These are phyloP conservation scores for Pogonocherus hispidulus DNA, from an alignment of 2,888 invertebrate genomes.

Conservation along the genomic window DNA sequence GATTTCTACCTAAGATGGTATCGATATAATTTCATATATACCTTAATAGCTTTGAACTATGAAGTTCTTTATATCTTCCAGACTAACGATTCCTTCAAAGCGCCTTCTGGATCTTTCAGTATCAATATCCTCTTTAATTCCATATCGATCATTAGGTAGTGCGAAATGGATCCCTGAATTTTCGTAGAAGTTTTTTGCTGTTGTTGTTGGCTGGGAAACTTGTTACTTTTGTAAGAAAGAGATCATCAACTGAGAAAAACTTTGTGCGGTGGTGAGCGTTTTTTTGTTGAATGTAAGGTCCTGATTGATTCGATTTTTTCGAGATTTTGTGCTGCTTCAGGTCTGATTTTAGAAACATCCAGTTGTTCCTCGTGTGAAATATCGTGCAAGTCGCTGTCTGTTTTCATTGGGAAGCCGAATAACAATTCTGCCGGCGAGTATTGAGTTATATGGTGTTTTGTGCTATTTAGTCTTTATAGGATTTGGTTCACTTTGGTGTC, in stretches of 20 bases:
- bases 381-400: conserved; percentile 33
- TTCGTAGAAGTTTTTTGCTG: conserved; percentile 38
- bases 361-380: conserved; percentile 29
- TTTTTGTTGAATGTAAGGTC: conserved; percentile 28
- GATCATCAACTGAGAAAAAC: conserved; percentile 30
- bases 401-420: conserved; percentile 34
- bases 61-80: not conserved
- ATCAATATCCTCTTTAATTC: conserved; percentile 34
- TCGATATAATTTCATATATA: not conserved
- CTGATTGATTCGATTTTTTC: conserved; percentile 23
- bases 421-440: conserved; percentile 30
- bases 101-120: conserved; percentile 4
- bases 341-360: conserved; percentile 36
- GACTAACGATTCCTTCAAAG: not conserved
- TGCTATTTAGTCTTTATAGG: conserved; percentile 46
- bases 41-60: conserved; percentile 1
- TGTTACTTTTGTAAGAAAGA: conserved; percentile 35
- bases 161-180: conserved; percentile 33
- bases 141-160: conserved; percentile 38
- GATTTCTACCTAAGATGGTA: not conserved
- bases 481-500: conserved; percentile 46
- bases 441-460: conserved; percentile 43
- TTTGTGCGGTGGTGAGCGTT: conserved; percentile 1
- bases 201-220: conserved; percentile 34
- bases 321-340: conserved; percentile 21